Base-by-base conservation (phyloP, 2,797 vertebrate species). In the Dendrocincla fuliginosa region DNA sequence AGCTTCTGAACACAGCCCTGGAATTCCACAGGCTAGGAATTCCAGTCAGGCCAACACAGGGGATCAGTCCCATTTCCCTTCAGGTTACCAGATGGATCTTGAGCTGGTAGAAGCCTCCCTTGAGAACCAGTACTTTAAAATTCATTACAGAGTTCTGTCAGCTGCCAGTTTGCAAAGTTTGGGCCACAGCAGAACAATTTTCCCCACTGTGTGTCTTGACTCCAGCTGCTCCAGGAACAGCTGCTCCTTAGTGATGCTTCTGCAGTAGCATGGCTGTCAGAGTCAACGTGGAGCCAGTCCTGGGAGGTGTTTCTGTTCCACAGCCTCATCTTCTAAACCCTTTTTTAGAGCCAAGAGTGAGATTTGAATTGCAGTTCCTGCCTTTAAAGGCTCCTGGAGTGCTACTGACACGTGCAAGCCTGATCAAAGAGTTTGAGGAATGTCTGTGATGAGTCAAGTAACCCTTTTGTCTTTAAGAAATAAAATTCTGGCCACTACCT, bases 361-460 rank as follows among this genome's bases (percentile, higher is more conserved):
- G 95, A 90, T 91, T 60, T 86, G 85, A 91, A 88, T 90, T 92
- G 92, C 77, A 97, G 91, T 96, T 96, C 87, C 91, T 96, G 87
- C 95, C 89, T 97, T 86, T 86, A 94, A 76, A 94, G 95, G 95
- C 96, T 94, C 84, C 89, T 94, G 65, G 85, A 92, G 93, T 95
- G 95, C 89, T 95, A 84, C 70, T 88, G 88, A 94, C 86, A 78
- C 70, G 24, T 56, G 56, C 80, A 93, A 93, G 70, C 86, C 95
- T 88, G 94, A 94, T 95, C 41, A 82, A 93, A 94, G 91, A 93
- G 83, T 93, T 95, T 82, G 91, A 89, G 92, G 91, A 96, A 96
- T 94, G 94, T 96, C 91, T 97, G 94, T 96, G 93, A 95, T 91
- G 80, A 95, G 95, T 97, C 90, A 65, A 96, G 93, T 97, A 91